Conservation (phyloP, 2,888 invertebrate species). For the Elysia crispata region DNA sequence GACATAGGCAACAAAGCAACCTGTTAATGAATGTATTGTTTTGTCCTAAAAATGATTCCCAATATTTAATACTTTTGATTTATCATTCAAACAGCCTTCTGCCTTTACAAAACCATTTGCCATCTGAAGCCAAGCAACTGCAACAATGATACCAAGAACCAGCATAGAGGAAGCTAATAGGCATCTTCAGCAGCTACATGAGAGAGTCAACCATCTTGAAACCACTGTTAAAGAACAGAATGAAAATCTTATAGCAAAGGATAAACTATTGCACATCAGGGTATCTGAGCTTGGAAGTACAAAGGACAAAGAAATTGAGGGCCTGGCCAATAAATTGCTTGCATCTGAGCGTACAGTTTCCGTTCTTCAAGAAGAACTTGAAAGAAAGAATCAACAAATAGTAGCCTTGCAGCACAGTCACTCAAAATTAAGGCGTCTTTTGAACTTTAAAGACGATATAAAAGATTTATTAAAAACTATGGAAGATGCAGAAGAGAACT, state of each 20-base stretch:
- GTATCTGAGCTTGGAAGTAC: slow-evolving; percentile 49
- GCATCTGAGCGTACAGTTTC: slow-evolving; percentile 59
- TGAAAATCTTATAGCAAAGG: slow-evolving; percentile 61
- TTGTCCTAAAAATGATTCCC: no score
- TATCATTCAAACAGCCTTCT: no score
- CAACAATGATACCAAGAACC: slow-evolving; percentile 63
- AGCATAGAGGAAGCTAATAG: slow-evolving; percentile 76
- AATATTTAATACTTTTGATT: no score
- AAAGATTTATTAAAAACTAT: slow-evolving; percentile 51
- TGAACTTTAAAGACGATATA: slow-evolving; percentile 51
- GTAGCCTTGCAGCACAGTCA: slow-evolving; percentile 50
- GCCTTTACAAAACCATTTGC: background rate
- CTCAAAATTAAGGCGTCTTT: slow-evolving; percentile 45
- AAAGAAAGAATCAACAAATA: slow-evolving; percentile 56
- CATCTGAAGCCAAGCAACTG: slow-evolving; percentile 2
- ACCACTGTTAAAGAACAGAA: slow-evolving; percentile 63
- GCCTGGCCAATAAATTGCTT: slow-evolving; percentile 50
- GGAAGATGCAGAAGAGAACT: slow-evolving; percentile 51
- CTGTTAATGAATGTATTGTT: no score
- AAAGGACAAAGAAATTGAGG: slow-evolving; percentile 54
- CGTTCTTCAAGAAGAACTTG: slow-evolving; percentile 57
- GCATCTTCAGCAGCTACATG: slow-evolving; percentile 73
- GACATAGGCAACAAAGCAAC: no score
- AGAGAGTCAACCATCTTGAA: slow-evolving; percentile 72
- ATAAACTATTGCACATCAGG: slow-evolving; percentile 53